Evolutionary conservation across 2,113 vertebrate species (phyloP).

Genomic region (Chlamydotis undulata): DNA sequence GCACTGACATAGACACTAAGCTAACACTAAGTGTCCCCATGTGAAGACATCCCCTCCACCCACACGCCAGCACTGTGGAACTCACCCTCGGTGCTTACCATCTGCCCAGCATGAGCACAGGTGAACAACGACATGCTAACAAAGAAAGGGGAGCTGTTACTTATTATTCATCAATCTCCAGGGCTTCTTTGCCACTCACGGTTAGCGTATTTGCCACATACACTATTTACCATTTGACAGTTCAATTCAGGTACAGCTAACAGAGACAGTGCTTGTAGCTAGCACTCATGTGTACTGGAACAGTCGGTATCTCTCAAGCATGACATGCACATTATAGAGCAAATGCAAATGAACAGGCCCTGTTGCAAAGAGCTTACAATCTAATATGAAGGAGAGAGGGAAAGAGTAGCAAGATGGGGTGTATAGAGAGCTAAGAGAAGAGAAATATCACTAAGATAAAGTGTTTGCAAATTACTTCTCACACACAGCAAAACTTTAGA

Average conservation of each 20-base stretch:
- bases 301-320: conserved; percentile 49
- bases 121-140: background rate
- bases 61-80: background rate
- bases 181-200: conserved; percentile 52
- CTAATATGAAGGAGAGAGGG: background rate
- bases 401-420: background rate
- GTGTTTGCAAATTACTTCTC: background rate
- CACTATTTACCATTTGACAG: conserved; percentile 63
- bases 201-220: conserved; percentile 34
- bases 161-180: conserved; percentile 59
- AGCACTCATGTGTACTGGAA: conserved; percentile 30
- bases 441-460: background rate
- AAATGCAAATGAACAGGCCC: conserved; percentile 50
- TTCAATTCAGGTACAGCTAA: conserved; percentile 58
- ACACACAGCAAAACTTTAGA: background rate
- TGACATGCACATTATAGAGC: conserved; percentile 35
- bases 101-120: background rate
- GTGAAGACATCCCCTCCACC: background rate
- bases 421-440: background rate
- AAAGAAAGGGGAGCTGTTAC: background rate
- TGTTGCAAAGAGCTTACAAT: conserved; percentile 16
- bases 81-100: background rate
- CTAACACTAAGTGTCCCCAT: background rate
- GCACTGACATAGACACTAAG: background rate
- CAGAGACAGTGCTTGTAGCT: background rate